These are phyloP conservation scores for Hypotaenidia okinawae DNA, from an alignment of 2,797 vertebrate genomes.

Conservation along the genomic window DNA sequence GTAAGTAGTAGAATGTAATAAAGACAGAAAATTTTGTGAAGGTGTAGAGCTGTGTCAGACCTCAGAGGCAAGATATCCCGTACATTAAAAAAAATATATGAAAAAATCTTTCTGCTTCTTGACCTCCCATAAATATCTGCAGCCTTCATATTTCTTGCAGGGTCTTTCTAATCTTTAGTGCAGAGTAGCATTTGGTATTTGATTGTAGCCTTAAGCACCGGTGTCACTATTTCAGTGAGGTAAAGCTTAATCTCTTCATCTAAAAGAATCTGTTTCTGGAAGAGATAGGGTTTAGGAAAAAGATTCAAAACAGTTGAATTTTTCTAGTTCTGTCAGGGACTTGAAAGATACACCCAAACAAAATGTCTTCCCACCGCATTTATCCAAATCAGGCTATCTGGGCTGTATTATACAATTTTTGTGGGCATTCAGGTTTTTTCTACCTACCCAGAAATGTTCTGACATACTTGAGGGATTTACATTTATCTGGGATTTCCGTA, in stretches of 20 bases:
- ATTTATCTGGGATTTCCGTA: background rate
- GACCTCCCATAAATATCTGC: background rate
- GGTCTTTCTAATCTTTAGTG: background rate
- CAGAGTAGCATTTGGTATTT: background rate
- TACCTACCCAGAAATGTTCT: background rate
- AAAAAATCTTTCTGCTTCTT: background rate
- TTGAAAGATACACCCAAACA: background rate
- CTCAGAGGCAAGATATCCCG: background rate
- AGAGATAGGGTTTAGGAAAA: background rate
- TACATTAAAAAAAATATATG: background rate
- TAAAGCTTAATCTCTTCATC: background rate
- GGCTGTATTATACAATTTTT: background rate
- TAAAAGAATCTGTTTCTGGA: background rate
- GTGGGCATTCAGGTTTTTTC: background rate
- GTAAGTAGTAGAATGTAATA: background rate
- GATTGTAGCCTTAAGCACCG: background rate
- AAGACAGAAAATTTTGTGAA: background rate
- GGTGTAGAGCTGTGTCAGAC: background rate
- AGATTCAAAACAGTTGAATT: background rate
- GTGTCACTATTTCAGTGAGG: background rate
- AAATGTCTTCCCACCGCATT: background rate
- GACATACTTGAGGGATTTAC: background rate
- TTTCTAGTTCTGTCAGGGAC: background rate
- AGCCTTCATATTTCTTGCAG: background rate
- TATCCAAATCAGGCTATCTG: background rate